Evolutionary conservation across 2,888 invertebrate species (phyloP).

Genomic region (Leptogaster cylindrica): DNA sequence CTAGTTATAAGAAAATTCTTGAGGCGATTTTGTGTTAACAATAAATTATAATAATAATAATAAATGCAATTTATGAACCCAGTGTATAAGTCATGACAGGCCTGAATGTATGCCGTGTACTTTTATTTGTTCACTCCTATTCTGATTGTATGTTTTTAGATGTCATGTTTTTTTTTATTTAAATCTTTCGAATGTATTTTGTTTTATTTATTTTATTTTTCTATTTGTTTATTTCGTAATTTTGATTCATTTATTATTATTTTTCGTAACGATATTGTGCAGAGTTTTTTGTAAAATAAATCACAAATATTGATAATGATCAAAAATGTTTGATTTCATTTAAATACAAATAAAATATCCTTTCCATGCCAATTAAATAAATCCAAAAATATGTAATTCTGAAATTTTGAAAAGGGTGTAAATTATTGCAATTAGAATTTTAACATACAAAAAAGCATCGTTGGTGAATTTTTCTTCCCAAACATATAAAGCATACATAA

Average conservation of each 20-base stretch:
- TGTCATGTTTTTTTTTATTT: constrained; percentile 15
- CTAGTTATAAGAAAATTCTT: constrained; percentile 17
- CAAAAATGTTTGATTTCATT: too few relatives aligned
- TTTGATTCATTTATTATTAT: constrained; percentile 12
- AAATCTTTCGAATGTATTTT: constrained; percentile 32
- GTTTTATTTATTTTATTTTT: constrained; percentile 26
- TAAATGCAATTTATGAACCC: constrained; percentile 1
- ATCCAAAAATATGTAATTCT: too few relatives aligned
- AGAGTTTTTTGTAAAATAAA: constrained; percentile 35
- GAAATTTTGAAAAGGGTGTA: too few relatives aligned
- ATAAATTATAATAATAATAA: not conserved
- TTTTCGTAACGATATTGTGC: not conserved
- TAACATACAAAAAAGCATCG: too few relatives aligned
- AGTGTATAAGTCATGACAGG: constrained; percentile 33
- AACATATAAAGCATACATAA: too few relatives aligned
- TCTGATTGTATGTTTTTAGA: constrained; percentile 18
- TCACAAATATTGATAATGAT: constrained; percentile 11
- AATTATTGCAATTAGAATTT: too few relatives aligned
- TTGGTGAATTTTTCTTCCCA: too few relatives aligned
- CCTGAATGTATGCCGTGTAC: constrained; percentile 20
- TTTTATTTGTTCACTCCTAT: constrained; percentile 10
- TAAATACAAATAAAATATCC: too few relatives aligned
- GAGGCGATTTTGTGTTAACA: constrained; percentile 35
- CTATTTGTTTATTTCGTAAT: constrained; percentile 11
- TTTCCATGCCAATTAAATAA: too few relatives aligned